Percentiles rank a stretch among this genome's conserved stretches.
Conservation (phyloP, 2,113 vertebrate species). For the Perca fluviatilis region DNA sequence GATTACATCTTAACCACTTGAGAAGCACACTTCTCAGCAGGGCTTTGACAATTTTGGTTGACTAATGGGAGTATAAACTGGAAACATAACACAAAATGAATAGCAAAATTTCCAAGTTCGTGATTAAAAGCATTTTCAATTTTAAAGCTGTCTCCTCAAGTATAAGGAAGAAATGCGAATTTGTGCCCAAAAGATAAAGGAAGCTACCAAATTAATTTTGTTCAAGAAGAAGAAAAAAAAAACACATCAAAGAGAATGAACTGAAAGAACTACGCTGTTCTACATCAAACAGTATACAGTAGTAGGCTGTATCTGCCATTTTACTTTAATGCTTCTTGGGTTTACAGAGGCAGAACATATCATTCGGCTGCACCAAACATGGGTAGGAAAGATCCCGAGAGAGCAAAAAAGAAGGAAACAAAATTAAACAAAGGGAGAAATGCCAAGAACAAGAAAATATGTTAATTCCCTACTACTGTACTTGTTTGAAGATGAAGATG, state of each 20-base stretch:
- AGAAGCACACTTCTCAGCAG: background rate
- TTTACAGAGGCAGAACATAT: background rate
- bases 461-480: background rate
- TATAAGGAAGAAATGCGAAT: background rate
- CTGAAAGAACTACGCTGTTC: background rate
- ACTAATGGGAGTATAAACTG: background rate
- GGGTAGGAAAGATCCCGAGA: too few species aligned
- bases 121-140: background rate
- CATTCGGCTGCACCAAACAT: background rate
- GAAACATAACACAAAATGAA: background rate
- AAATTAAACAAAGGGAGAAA: background rate
- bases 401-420: background rate
- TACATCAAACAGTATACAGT: background rate
- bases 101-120: background rate
- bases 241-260: slow-evolving; percentile 3
- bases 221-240: background rate
- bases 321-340: slow-evolving; percentile 9
- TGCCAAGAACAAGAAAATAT: background rate
- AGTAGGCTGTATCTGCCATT: background rate
- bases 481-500: background rate
- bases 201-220: background rate
- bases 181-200: background rate
- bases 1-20: background rate
- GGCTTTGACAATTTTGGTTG: too few species aligned
- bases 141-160: background rate